These are phyloP conservation scores for Octodonta nipae DNA, from an alignment of 2,888 invertebrate genomes.

Conservation along the genomic window DNA sequence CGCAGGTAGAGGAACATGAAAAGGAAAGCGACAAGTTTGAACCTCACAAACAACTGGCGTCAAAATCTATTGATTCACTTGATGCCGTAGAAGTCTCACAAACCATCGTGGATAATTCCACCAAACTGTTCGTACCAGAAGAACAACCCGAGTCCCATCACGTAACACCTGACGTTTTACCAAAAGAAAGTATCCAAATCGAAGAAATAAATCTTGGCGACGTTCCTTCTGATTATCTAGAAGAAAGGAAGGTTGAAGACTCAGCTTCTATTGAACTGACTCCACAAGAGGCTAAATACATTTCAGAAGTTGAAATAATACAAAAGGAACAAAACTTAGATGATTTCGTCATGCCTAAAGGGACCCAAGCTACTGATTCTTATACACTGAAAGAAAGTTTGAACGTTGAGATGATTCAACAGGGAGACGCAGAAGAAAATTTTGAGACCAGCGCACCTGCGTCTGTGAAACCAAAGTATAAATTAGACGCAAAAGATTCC, in stretches of 20 bases:
- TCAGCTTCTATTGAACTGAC: slow-evolving; percentile 36
- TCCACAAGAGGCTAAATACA: slow-evolving; percentile 51
- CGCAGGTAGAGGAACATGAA: slow-evolving; percentile 36
- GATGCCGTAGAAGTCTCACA: slow-evolving; percentile 45
- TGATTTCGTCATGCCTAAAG: slow-evolving; percentile 35
- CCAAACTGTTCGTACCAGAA: slow-evolving; percentile 35
- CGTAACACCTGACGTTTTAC: slow-evolving; percentile 33
- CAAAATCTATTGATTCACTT: slow-evolving; percentile 32
- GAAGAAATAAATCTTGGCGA: slow-evolving; percentile 35
- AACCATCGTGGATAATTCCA: slow-evolving; percentile 38
- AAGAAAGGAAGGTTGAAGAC: slow-evolving; percentile 26
- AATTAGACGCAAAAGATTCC: slow-evolving; percentile 50
- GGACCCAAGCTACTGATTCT: slow-evolving; percentile 42
- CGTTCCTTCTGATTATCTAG: slow-evolving; percentile 26
- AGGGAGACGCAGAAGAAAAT: slow-evolving; percentile 46
- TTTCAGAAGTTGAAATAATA: slow-evolving; percentile 47
- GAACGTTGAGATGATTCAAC: slow-evolving; percentile 48
- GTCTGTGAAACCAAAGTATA: slow-evolving; percentile 44
- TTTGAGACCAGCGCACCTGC: slow-evolving; percentile 39
- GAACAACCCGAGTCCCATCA: slow-evolving; percentile 34
- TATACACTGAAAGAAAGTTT: slow-evolving; percentile 50
- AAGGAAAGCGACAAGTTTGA: slow-evolving; percentile 19
- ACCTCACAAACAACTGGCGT: slow-evolving; percentile 22
- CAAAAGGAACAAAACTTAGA: slow-evolving; percentile 44
- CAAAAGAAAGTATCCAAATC: slow-evolving; percentile 38